A percentile compares a stretch with the other conserved stretches of the same genome.
Conservation (phyloP, 2,888 invertebrate species). For the Dicycla oo region DNA sequence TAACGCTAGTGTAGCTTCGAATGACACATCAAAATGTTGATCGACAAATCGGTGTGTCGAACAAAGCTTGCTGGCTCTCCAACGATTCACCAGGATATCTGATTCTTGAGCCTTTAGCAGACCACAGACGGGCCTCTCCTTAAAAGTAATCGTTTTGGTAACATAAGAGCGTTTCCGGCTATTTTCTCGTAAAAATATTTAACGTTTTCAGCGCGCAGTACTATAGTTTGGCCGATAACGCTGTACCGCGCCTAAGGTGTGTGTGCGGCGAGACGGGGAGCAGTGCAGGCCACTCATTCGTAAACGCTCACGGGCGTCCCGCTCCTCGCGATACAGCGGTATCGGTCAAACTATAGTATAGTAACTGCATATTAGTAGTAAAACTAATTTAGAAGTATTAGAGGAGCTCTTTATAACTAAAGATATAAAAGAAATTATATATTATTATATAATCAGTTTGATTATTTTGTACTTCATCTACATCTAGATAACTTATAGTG, state of each 20-base stretch:
- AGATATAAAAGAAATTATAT: too few species aligned
- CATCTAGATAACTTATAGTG: not conserved
- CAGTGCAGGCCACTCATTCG: too few species aligned
- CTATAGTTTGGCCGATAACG: too few species aligned
- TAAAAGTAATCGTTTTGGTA: not conserved
- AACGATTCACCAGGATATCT: not conserved
- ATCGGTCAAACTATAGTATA: not conserved
- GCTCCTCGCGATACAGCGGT: too few species aligned
- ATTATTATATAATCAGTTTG: not conserved
- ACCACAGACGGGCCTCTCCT: not conserved
- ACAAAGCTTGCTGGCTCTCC: constrained; percentile 25
- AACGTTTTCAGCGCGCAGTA: constrained; percentile 29
- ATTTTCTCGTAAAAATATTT: constrained; percentile 3
- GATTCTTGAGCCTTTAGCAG: not conserved
- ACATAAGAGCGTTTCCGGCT: constrained; percentile 10
- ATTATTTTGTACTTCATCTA: not conserved
- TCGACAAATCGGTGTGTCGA: constrained; percentile 40
- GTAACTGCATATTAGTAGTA: not conserved
- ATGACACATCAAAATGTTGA: constrained; percentile 48
- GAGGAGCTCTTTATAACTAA: too few species aligned
- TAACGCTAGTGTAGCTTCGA: constrained; percentile 39
- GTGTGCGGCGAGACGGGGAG: too few species aligned
- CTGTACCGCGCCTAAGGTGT: too few species aligned
- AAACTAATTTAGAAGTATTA: not conserved
- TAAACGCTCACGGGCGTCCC: too few species aligned